These are phyloP conservation scores for Pterocles orientalis DNA, from an alignment of 2,113 vertebrate species.

Conservation along the genomic window DNA sequence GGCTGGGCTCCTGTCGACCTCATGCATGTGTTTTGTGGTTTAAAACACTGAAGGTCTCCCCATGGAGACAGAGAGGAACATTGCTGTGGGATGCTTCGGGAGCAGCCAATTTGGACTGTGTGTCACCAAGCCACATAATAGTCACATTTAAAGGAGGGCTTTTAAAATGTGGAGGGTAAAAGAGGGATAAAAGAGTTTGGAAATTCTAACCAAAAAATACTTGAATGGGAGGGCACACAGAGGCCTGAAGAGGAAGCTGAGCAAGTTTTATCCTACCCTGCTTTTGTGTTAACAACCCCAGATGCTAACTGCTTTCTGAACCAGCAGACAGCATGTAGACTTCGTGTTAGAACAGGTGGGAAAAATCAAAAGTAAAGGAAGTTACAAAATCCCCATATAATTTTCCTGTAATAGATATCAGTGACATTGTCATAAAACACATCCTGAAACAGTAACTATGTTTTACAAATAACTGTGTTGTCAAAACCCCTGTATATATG, in stretches of 20 bases:
- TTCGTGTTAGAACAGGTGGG: neutral
- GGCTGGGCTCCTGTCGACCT: accelerated
- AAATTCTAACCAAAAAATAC: neutral
- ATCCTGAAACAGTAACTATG: neutral
- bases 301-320: neutral
- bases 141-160: neutral
- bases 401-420: neutral
- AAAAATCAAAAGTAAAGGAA: neutral
- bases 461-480: neutral
- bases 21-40: neutral
- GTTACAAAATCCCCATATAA: neutral
- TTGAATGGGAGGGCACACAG: neutral
- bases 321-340: neutral
- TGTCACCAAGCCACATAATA: accelerated
- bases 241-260: neutral
- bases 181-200: neutral
- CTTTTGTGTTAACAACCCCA: neutral
- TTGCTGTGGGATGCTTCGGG: neutral
- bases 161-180: neutral
- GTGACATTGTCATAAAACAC: neutral
- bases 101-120: neutral
- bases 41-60: neutral
- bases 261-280: neutral
- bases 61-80: accelerated
- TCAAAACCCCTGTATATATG: neutral